Evolutionary conservation across 2,888 invertebrate genomes (phyloP), one percentile per base, ranked within the genome.

Genomic region (Cataglyphis livida): DNA sequence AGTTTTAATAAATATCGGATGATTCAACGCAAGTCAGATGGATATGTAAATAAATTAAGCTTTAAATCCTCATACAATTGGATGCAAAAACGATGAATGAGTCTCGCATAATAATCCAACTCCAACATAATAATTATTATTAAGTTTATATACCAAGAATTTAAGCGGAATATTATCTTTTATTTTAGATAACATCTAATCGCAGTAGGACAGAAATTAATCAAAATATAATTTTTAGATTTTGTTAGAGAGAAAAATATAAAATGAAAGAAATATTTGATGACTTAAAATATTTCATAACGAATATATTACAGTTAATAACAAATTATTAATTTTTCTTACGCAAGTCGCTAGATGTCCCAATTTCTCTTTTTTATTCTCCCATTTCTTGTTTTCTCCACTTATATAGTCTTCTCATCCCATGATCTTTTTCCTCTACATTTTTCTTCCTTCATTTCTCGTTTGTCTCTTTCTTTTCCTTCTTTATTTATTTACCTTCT

Each of bases 1-100:
- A 35, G 51, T 75, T 75, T 35, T 48, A 18, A 65, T 35, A 75
- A 65, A 51, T 18, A 51, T 75, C 51, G 4, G 38, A 35, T 25
- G 25, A 75, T 65, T 65, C n/a, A 64, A 35, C 48, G 64, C 35
- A 74, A 64, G 35, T 74, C 48, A 74, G 21, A 64, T 18, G 48
- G 32, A 74, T 35, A 21, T 21, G 15, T 35, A 25, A 74, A 21
- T 51, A 21, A 32, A 64, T 74, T 62, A 62, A 74, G 35, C 48
- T 64, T 74, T 21, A 44, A 48, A 44, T 62, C 21, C 73, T 44
- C 74, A 21, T 44, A 28, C 41, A n/a, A 74, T 74, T 35, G 44
- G 44, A 75, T 21, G 35, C 51, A 12, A 15, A 15, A 18, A 10
- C 21, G 51, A 18, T 48, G 21, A 65, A 25, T 35, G 25, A 41